A percentile compares a stretch with the other conserved stretches of the same genome.
Conservation (phyloP, 2,888 invertebrate genomes). For the Chrysodeixis includens region DNA sequence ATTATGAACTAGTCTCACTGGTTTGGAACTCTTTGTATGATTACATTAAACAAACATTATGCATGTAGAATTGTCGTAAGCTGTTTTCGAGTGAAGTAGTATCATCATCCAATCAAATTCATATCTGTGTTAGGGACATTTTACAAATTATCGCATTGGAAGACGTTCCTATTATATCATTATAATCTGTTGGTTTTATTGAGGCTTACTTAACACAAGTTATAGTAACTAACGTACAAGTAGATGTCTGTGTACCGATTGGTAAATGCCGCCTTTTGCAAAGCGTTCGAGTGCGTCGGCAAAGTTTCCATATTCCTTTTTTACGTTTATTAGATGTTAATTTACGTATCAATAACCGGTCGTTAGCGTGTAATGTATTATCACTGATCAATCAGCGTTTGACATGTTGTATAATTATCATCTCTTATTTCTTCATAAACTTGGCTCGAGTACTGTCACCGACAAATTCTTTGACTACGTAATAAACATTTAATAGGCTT, state of each 20-base stretch:
- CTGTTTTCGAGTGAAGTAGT: too few species aligned
- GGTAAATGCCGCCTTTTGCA: conserved; percentile 53
- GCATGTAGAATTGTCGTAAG: too few species aligned
- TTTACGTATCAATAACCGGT: conserved; percentile 70
- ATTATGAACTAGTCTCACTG: not conserved
- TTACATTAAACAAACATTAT: too few species aligned
- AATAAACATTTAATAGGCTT: conserved; percentile 1
- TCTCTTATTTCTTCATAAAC: conserved; percentile 71
- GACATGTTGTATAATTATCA: conserved; percentile 81
- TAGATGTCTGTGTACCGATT: conserved; percentile 52
- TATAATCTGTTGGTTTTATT: conserved; percentile 72
- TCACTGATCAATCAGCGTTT: conserved; percentile 80
- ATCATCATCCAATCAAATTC: too few species aligned
- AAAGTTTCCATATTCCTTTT: conserved; percentile 38
- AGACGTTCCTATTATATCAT: not conserved
- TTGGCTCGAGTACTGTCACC: conserved; percentile 51
- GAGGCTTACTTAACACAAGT: conserved; percentile 61
- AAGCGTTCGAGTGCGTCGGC: conserved; percentile 33
- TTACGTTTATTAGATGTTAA: conserved; percentile 56
- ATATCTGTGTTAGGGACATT: not conserved
- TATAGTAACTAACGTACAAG: conserved; percentile 32
- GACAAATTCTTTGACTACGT: conserved; percentile 19
- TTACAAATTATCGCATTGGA: not conserved
- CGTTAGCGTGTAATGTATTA: conserved; percentile 69
- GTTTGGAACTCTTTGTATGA: too few species aligned